These are phyloP conservation scores for Aphelenchoides avenae DNA, from an alignment of 1,140 invertebrate species.

Conservation along the genomic window DNA sequence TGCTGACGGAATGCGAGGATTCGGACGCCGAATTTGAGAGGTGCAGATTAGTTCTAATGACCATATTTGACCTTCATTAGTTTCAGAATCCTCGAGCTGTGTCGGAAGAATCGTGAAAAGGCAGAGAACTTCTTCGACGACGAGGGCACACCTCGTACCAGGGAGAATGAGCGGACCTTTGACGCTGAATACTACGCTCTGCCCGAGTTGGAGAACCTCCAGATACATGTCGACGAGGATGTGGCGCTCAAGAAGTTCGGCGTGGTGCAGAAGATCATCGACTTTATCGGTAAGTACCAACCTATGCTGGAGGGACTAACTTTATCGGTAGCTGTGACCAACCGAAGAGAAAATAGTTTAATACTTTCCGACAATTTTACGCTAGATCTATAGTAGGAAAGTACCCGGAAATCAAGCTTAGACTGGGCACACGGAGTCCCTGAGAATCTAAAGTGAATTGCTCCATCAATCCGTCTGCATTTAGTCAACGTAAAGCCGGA, in stretches of 20 bases:
- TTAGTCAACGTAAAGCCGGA: slow-evolving; percentile 33
- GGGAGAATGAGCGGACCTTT: slow-evolving; percentile 18
- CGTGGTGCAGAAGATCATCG: slow-evolving; percentile 33
- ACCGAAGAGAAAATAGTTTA: too few relatives aligned
- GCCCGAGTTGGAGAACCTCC: slow-evolving; percentile 27
- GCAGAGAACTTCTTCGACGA: slow-evolving; percentile 20
- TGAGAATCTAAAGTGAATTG: too few relatives aligned
- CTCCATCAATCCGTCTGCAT: slow-evolving; percentile 10
- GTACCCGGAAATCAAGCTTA: too few relatives aligned
- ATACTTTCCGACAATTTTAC: too few relatives aligned
- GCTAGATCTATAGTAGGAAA: too few relatives aligned
- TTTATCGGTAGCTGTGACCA: neutral
- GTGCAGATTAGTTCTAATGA: slow-evolving; percentile 24
- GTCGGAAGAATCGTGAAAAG: slow-evolving; percentile 21
- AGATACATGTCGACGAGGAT: slow-evolving; percentile 30
- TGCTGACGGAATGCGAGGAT: slow-evolving; percentile 9
- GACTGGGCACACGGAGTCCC: too few relatives aligned
- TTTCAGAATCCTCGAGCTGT: slow-evolving; percentile 24
- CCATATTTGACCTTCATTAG: slow-evolving; percentile 3
- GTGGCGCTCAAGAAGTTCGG: slow-evolving; percentile 32
- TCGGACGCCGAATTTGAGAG: slow-evolving; percentile 25
- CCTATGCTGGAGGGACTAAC: neutral
- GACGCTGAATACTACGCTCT: slow-evolving; percentile 25
- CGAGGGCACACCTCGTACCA: neutral
- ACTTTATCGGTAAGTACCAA: slow-evolving; percentile 39